A percentile compares a stretch with the other conserved stretches of the same genome.
These are phyloP conservation scores for Drosophila varians DNA, from an alignment of 1,140 invertebrate species.

Conservation along the genomic window DNA sequence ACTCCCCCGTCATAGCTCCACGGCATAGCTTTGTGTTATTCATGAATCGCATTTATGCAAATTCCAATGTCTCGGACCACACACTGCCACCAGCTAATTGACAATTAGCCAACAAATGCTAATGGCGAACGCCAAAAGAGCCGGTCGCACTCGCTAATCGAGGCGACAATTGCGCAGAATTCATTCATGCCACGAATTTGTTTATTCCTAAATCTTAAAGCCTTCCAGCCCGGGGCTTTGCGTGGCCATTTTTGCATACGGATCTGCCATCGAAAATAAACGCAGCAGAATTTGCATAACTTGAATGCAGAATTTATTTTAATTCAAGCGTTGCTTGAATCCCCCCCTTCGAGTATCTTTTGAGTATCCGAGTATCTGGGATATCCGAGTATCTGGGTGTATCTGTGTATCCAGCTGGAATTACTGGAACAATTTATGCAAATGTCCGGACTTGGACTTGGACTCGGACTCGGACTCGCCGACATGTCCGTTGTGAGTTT, in stretches of 20 bases:
- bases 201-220: constrained; percentile 2
- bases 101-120: constrained; percentile 64
- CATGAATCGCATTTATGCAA: constrained; percentile 26
- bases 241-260: constrained; percentile 19
- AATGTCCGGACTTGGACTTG: constrained; percentile 38
- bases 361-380: neutral
- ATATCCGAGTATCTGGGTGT: neutral
- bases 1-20: neutral
- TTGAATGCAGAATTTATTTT: constrained; percentile 70
- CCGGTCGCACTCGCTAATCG: constrained; percentile 44
- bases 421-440: constrained; percentile 61
- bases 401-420: constrained; percentile 27
- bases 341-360: constrained; percentile 1
- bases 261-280: constrained; percentile 36
- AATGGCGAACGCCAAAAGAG: constrained; percentile 37
- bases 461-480: constrained; percentile 7
- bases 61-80: constrained; percentile 21
- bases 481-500: neutral
- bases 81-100: constrained; percentile 43
- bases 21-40: neutral
- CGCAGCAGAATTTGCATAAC: constrained; percentile 57
- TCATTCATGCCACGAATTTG: constrained; percentile 27
- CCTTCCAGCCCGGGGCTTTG: neutral
- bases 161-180: constrained; percentile 44
- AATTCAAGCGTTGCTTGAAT: constrained; percentile 72